Conservation (phyloP, 1,140 invertebrate genomes). For the Aleiodes sp. region DNA sequence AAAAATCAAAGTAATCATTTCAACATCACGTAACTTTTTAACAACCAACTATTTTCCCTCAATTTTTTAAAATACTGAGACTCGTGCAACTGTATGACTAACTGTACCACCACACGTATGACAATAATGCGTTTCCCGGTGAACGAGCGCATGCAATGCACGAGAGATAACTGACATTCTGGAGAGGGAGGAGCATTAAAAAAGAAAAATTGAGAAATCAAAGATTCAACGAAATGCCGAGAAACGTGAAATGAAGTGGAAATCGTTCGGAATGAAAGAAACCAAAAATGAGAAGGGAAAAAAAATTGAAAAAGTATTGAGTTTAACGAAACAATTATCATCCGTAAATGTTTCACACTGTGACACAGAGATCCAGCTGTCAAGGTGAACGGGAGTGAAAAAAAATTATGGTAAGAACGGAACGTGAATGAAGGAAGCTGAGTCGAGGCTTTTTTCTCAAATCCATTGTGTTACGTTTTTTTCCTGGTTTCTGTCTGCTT, state of each 20-base stretch:
- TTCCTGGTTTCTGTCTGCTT: too few relatives aligned
- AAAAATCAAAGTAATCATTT: background rate
- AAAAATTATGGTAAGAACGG: background rate
- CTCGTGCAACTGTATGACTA: background rate
- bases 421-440: conserved; percentile 1
- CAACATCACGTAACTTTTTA: background rate
- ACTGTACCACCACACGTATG: background rate
- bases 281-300: background rate
- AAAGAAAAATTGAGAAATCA: background rate
- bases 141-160: conserved; percentile 3
- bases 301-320: background rate
- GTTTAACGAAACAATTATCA: background rate
- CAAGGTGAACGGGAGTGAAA: background rate
- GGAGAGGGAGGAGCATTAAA: background rate
- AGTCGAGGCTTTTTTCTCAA: background rate
- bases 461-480: background rate
- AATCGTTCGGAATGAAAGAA: too few relatives aligned
- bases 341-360: background rate
- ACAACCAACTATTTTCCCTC: background rate
- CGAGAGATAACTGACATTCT: background rate
- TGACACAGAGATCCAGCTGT: conserved; percentile 1
- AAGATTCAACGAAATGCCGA: background rate
- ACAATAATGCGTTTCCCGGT: background rate
- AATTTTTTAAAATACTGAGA: background rate
- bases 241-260: too few relatives aligned